Evolutionary conservation across 2,797 vertebrate species (phyloP), one percentile per base, ranked within the genome.

Genomic region (Helostoma temminkii): DNA sequence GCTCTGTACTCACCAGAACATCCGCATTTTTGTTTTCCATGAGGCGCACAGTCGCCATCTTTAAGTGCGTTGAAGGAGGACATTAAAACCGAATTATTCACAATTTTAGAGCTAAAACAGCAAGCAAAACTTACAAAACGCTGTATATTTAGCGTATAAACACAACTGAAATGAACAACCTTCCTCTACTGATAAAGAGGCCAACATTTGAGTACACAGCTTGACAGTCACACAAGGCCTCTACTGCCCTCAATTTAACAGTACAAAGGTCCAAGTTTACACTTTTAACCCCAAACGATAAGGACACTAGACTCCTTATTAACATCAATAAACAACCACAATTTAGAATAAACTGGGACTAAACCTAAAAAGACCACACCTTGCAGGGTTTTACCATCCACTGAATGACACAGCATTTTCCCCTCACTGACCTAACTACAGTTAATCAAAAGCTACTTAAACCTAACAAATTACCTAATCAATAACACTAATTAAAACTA

Each of bases 391-490:
- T 32, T 4, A 19, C 34, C 4, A 21, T 9, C 22, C 46, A 59
- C 75, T 68, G 74, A 79, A 91, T 94, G 94, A 94, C 93, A 90
- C 90, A 93, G 93, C 92, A 93, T 79, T 88, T 75, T 21, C 12
- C n/a, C n/a, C 19, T 10, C 18, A 19, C 15, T 62, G 48, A 36
- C 16, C 47, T 62, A n/a, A 55, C 37, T 28, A 39, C 25, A 21
- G 18, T 19, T 34, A 6, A 42, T 24, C 18, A 41, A 26, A 36
- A 36, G 9, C 12, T 26, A 6, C 2, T 21, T 46, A 4, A 1
- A 0, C 11, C 12, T 0, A 52, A 32, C 1, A 0, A 32, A 26
- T 5, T 36, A 28, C 15, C 14, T 15, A 6, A 6, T 5, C 1
- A 15, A 41, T 11, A 1, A n/a, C 16, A 32, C 5, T 3, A 6